A percentile compares a stretch with the other conserved stretches of the same genome.
phyloP scores from a whole-genome alignment of 2,888 invertebrate genomes.

The Drosophila stalkeri region DNA sequence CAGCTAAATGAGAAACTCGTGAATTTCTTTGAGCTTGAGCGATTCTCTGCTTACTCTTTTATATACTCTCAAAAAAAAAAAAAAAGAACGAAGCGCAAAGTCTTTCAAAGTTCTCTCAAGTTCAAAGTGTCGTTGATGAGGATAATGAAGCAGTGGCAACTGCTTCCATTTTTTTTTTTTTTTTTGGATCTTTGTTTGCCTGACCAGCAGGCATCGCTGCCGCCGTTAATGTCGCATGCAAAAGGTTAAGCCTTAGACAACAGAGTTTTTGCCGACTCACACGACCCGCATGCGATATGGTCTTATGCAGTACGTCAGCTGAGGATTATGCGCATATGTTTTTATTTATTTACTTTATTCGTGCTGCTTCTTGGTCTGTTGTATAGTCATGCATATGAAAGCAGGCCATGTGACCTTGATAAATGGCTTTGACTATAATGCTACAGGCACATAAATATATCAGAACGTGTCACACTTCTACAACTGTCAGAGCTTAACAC shows the following conservation, averaged over 20 bases:
- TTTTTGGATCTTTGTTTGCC: not conserved
- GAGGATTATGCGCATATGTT: constrained; percentile 49
- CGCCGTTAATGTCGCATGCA: constrained; percentile 27
- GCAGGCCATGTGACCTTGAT: constrained; percentile 39
- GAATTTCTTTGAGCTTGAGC: not conserved
- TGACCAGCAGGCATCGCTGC: constrained; percentile 30
- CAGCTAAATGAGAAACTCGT: not conserved
- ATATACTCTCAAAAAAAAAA: constrained; percentile 18
- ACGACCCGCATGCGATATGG: constrained; percentile 19
- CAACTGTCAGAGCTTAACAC: constrained; percentile 22
- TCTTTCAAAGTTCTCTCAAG: constrained; percentile 41
- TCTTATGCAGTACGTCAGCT: constrained; percentile 40
- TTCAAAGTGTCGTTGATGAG: constrained; percentile 59
- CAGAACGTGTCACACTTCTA: constrained; percentile 43
- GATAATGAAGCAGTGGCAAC: constrained; percentile 55
- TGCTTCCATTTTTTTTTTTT: constrained; percentile 13
- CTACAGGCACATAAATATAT: constrained; percentile 49
- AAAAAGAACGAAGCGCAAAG: constrained; percentile 12
- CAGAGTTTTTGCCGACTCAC: not conserved
- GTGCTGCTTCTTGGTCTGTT: not conserved
- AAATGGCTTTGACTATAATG: constrained; percentile 44
- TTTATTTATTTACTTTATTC: constrained; percentile 19
- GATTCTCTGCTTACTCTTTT: not conserved
- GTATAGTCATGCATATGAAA: constrained; percentile 30
- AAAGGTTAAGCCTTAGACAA: constrained; percentile 7